Percentiles rank a stretch among this genome's conserved stretches.
phyloP scores from a whole-genome alignment of 92 coral and sea anemone species.

The Phymanthus crucifer region DNA sequence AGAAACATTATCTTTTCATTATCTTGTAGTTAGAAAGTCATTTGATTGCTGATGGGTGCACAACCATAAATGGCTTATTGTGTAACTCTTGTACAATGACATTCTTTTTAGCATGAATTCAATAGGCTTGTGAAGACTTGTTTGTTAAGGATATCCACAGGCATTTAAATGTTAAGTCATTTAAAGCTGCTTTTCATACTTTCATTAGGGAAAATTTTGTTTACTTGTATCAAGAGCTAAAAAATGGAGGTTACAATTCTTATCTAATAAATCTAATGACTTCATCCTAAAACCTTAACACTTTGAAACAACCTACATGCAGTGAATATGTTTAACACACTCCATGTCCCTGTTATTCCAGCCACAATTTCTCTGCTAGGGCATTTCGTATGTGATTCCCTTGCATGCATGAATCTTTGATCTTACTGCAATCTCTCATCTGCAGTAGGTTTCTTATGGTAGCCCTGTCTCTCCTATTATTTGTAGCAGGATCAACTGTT shows the following conservation, averaged over 20 bases:
- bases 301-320: not conserved
- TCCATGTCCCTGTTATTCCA: constrained; percentile 35
- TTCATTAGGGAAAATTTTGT: not conserved
- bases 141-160: not conserved
- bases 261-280: not conserved
- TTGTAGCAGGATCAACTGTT: constrained; percentile 20
- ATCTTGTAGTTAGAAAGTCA: too few relatives aligned
- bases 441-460: constrained; percentile 29
- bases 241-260: not conserved
- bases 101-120: not conserved
- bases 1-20: too few relatives aligned
- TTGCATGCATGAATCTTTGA: constrained; percentile 13
- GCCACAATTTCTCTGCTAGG: constrained; percentile 36
- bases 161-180: not conserved
- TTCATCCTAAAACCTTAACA: not conserved
- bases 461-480: not conserved
- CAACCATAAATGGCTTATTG: not conserved
- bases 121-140: not conserved
- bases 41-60: not conserved
- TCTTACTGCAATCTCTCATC: constrained; percentile 31
- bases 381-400: constrained; percentile 28
- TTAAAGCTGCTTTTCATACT: not conserved
- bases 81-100: not conserved
- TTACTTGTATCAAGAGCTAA: not conserved
- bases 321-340: constrained; percentile 15